These are phyloP conservation scores for Cantharis nigra DNA, from an alignment of 2,888 invertebrate genomes.

Conservation along the genomic window DNA sequence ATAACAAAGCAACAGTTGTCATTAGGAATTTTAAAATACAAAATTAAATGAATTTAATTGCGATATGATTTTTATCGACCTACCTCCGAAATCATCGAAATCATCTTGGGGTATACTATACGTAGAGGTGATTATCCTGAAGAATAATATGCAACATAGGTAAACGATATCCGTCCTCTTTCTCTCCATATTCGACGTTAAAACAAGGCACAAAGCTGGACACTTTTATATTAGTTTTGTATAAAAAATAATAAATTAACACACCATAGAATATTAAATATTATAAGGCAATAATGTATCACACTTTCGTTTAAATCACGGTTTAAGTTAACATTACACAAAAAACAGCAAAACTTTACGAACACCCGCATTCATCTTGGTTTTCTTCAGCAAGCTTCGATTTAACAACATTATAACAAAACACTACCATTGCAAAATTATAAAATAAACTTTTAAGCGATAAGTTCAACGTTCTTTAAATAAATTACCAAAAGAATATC, in stretches of 20 bases:
- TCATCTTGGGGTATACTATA: neutral
- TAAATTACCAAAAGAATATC: neutral
- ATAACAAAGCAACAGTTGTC: constrained; percentile 3
- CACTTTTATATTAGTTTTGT: neutral
- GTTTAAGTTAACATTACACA: neutral
- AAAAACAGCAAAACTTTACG: neutral
- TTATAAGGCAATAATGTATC: neutral
- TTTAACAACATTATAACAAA: neutral
- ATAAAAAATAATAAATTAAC: neutral
- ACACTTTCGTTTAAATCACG: neutral
- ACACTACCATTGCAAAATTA: neutral
- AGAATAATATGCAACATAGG: neutral
- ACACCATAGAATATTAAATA: neutral
- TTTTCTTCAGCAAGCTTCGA: neutral
- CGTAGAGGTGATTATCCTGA: neutral
- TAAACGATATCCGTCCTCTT: neutral
- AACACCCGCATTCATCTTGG: neutral
- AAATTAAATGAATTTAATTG: neutral
- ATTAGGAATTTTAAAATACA: neutral
- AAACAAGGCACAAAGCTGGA: neutral
- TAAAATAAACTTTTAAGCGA: neutral
- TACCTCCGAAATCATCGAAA: neutral
- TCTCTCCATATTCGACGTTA: neutral
- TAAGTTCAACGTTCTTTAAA: constrained; percentile 1
- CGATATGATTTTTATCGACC: neutral